Evolutionary conservation across 2,888 invertebrate species (phyloP), one percentile per base, ranked within the genome.

Genomic region (Xestia xanthographa): DNA sequence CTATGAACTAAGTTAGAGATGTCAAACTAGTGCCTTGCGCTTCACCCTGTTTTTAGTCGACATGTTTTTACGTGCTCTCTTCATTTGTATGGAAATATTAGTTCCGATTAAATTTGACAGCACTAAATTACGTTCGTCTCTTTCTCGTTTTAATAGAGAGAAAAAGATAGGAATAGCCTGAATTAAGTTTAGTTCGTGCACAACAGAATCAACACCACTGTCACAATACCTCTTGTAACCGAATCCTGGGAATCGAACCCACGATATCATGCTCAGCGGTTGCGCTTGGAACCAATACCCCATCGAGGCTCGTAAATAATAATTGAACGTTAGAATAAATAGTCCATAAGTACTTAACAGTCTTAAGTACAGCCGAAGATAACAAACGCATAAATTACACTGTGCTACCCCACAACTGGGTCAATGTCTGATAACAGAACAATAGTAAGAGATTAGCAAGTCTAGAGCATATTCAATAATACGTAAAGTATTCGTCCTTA

Each of bases 401-500:
- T 41, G 22, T 22, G 5, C 41, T 26, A 34, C 26, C 14, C 12
- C 34, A 65, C 45, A 71, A 26, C 34, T 77, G 34, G 77, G 71
- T 26, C 71, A 71, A 11, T 43, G 79, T 3, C 48, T 43, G 77
- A 77, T 77, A 78, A 78, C 29, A 41, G 41, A 56, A 78, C 48
- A 77, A 77, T 48, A 70, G 29, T 26, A 2, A 11, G 34, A 78
- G 77, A 77, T 78, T 77, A 77, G 41, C 48, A 22, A 56, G 41
- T 77, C 69, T 70, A 48, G 29, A 48, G 20, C 17, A 41, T 29
- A 69, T 63, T 77, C 43, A 76, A 60, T 77, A 67, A 53, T 34
- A 75, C 41, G 53, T 29, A 20, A 66, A 58, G 22, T 11, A 34
- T 41, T 38, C 38, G 14, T 29, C 5, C 58, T 60, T 50, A 76